These are phyloP conservation scores for Sturnira hondurensis DNA, from an alignment of 2,113 vertebrate genomes.

Conservation along the genomic window DNA sequence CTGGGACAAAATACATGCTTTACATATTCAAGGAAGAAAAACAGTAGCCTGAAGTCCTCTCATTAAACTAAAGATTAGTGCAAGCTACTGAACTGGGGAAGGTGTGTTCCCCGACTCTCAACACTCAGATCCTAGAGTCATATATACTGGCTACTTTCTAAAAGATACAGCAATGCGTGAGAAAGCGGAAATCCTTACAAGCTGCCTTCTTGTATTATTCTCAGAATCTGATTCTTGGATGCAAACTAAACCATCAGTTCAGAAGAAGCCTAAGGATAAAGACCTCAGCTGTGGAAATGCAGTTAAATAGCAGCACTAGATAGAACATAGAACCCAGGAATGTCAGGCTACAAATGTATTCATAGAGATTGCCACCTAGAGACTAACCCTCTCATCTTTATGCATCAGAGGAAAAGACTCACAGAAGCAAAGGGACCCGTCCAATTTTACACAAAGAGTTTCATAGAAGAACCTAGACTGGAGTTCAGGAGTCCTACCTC, in stretches of 20 bases:
- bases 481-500: not conserved
- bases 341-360: not conserved
- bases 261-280: constrained; percentile 16
- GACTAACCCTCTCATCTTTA: not conserved
- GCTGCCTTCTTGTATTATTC: not conserved
- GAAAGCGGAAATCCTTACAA: constrained; percentile 1
- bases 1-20: not conserved
- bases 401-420: not conserved
- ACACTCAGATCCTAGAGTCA: not conserved
- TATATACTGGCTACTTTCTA: not conserved
- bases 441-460: not conserved
- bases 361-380: not conserved
- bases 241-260: not conserved
- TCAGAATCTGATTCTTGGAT: constrained; percentile 8
- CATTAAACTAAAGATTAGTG: not conserved
- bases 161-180: not conserved
- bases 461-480: not conserved
- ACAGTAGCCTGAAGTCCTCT: not conserved
- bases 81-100: not conserved
- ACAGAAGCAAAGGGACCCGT: not conserved
- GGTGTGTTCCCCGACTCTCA: not conserved
- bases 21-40: not conserved
- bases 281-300: not conserved
- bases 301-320: not conserved
- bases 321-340: not conserved